Percentiles rank a stretch among this genome's conserved stretches.
These are phyloP conservation scores for Gymnocephalus cernua DNA, from an alignment of 2,113 vertebrate genomes.

Conservation along the genomic window DNA sequence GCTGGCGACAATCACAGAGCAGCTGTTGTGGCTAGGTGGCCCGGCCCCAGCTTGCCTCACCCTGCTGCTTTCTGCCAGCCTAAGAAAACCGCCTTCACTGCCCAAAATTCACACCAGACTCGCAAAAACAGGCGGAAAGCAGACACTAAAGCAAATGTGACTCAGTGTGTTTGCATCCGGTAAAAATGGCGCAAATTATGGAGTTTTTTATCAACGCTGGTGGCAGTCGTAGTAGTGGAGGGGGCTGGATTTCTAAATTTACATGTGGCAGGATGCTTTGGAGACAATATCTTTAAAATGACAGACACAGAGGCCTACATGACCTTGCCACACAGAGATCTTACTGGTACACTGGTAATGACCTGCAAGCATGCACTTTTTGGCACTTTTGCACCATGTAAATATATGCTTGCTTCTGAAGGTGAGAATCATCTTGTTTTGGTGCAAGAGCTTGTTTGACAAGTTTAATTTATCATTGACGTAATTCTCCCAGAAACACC, in stretches of 20 bases:
- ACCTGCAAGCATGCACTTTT: slow-evolving; percentile 3
- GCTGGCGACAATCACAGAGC: slow-evolving; percentile 80
- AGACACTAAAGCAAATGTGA: slow-evolving; percentile 65
- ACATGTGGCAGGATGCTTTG: slow-evolving; percentile 69
- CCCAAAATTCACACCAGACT: slow-evolving; percentile 70
- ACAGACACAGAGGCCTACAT: slow-evolving; percentile 45
- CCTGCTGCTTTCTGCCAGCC: slow-evolving; percentile 71
- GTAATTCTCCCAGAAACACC: neutral
- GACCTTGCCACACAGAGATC: slow-evolving; percentile 31
- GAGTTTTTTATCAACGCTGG: slow-evolving; percentile 62
- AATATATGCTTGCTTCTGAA: slow-evolving; percentile 11
- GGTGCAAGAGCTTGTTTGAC: slow-evolving; percentile 11
- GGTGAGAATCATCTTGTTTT: slow-evolving; percentile 45
- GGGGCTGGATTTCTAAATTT: slow-evolving; percentile 63
- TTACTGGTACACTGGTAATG: slow-evolving; percentile 49
- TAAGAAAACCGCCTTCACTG: slow-evolving; percentile 47
- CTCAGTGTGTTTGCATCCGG: slow-evolving; percentile 57
- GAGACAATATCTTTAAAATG: slow-evolving; percentile 51
- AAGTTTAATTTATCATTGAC: slow-evolving; percentile 8
- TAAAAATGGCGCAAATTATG: slow-evolving; percentile 59
- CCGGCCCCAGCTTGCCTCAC: slow-evolving; percentile 66
- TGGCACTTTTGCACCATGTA: slow-evolving; percentile 11
- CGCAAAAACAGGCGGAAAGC: slow-evolving; percentile 68
- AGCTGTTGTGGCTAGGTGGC: slow-evolving; percentile 83
- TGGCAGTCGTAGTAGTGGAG: slow-evolving; percentile 29